Evolutionary conservation across 2,797 vertebrate species (phyloP).

Genomic region (Acropternis orthonyx): DNA sequence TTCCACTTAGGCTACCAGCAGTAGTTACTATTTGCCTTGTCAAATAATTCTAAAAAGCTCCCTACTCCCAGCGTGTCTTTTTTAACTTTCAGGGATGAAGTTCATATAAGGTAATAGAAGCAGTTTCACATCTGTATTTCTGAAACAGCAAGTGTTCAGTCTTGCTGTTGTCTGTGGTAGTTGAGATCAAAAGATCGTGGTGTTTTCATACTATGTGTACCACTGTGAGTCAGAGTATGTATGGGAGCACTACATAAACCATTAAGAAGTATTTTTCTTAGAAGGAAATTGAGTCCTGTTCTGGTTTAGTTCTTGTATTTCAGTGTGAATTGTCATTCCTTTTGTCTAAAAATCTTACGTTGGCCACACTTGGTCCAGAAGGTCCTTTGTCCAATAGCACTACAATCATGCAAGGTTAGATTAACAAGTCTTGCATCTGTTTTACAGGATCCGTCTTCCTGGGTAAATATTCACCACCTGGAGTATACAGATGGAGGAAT

Average conservation of each 20-base stretch:
- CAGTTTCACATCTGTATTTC: neutral
- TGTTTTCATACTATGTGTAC: neutral
- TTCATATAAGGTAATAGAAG: neutral
- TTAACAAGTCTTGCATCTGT: neutral
- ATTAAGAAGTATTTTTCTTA: neutral
- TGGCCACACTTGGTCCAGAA: neutral
- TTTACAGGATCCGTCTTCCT: constrained; percentile 86
- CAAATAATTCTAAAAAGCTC: neutral
- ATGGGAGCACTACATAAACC: neutral
- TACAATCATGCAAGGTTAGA: neutral
- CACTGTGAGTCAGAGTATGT: neutral
- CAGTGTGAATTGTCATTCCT: neutral
- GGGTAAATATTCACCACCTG: constrained; percentile 93
- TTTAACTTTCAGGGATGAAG: neutral
- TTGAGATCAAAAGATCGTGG: neutral
- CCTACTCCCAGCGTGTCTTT: neutral
- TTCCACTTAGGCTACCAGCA: neutral
- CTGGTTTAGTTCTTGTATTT: neutral
- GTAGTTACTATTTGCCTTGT: neutral
- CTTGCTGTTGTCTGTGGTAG: neutral
- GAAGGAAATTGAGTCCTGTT: neutral
- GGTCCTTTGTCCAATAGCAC: neutral
- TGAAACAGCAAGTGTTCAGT: neutral
- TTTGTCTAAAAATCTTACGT: neutral
- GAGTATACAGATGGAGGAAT: constrained; percentile 96